Base-by-base conservation (phyloP, 2,797 vertebrate genomes). In the Phoeniculus purpureus region DNA sequence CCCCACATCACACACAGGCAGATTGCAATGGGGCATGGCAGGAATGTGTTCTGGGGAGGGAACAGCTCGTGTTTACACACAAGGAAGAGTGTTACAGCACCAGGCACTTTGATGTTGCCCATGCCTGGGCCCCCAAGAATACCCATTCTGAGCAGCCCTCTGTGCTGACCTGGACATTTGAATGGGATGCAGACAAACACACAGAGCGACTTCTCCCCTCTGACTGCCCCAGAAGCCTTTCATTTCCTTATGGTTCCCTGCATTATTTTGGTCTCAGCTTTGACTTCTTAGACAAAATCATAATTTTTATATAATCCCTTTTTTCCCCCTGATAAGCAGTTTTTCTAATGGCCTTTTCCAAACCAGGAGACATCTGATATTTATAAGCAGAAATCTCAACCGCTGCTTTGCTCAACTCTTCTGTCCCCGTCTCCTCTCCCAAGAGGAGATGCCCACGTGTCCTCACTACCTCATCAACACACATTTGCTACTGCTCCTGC, bases 11-110 rank as follows among this genome's bases (percentile, higher is more conserved):
- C 13, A 23, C 45, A 12, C 0, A 3, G 56, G 40, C 29, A 22
- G 65, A 62, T 2, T 50, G 40, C 47, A 45, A 27, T 51, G 2
- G 1, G 56, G 20, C 48, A 71, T 0, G 0, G 26, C 34, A 68
- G 52, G 52, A 81, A 55, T 0, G 2, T 2, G 2, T 55, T 51
- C 60, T 21, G 29, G 34, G 58, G 21, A 51, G 48, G 1, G 5
- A 31, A 17, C 31, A 23, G 29, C 48, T 58, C 31, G 8, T 25
- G 18, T 52, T 51, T 60, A 60, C 12, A 7, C 27, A 15, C 8
- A 10, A 45, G 51, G 67, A 65, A 22, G 10, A 52, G 50, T 9
- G 2, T 45, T 29, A 66, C 10, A 34, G 34, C 68, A 70, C 25
- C 48, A 29, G 10, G n/a, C 31, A 18, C 62, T 74, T 76, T 34